phyloP scores from a whole-genome alignment of 2,113 vertebrate genomes.

The Phaethon lepturus region DNA sequence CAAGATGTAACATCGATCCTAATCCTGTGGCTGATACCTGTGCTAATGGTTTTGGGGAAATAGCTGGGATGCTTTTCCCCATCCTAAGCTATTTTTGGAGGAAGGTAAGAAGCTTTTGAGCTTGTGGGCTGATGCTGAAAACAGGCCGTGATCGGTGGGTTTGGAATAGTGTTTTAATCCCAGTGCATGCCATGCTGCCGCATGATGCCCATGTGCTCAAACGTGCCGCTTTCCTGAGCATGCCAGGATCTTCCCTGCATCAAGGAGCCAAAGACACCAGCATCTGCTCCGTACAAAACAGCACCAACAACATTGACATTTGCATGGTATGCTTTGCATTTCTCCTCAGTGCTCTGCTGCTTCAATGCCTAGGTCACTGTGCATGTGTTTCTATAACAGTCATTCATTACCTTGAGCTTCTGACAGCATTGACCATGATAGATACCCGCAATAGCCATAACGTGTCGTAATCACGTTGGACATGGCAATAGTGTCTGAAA shows the following conservation, averaged over 20 bases:
- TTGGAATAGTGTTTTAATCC: not conserved
- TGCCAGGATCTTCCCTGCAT: fast-evolving
- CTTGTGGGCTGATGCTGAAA: not conserved
- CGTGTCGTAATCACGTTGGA: fast-evolving
- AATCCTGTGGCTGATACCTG: not conserved
- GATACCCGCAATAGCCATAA: not conserved
- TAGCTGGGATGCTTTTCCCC: not conserved
- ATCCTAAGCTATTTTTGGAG: not conserved
- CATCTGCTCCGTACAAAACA: not conserved
- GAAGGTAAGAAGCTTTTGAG: not conserved
- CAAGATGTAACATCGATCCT: fast-evolving
- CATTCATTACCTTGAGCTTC: fast-evolving
- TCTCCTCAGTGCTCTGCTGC: not conserved
- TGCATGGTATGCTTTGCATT: not conserved
- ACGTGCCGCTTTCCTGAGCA: fast-evolving
- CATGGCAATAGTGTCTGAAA: not conserved
- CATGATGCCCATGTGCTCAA: not conserved
- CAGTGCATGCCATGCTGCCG: fast-evolving
- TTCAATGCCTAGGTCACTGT: not conserved
- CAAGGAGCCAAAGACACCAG: not conserved
- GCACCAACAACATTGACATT: fast-evolving
- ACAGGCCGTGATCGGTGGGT: fast-evolving
- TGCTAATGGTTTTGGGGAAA: not conserved
- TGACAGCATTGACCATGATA: not conserved
- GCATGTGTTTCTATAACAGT: fast-evolving